phyloP scores from a whole-genome alignment of 37 sponge, comb jelly and placozoan species.

The Oopsacas minuta region DNA sequence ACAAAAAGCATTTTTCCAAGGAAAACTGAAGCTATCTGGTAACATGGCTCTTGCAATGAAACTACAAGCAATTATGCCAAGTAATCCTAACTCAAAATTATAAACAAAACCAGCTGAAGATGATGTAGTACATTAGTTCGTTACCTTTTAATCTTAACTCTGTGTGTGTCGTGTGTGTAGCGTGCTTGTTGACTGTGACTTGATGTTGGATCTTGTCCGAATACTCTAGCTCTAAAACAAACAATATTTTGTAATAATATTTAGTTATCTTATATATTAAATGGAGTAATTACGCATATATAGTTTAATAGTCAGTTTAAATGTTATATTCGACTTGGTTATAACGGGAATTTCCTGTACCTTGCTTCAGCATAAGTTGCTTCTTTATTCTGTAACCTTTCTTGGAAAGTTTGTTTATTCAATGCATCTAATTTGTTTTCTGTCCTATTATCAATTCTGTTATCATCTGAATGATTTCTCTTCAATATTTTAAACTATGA shows the following conservation, averaged over 20 bases:
- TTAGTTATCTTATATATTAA: neutral
- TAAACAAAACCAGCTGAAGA: neutral
- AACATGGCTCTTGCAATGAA: constrained; percentile 82
- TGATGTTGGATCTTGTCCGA: constrained; percentile 9
- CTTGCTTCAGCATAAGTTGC: constrained; percentile 9
- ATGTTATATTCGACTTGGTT: neutral
- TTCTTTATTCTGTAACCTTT: constrained; percentile 16
- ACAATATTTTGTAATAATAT: neutral
- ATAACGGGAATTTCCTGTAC: neutral
- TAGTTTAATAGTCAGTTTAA: neutral
- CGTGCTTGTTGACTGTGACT: neutral
- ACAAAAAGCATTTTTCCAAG: constrained; percentile 82
- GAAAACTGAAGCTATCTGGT: constrained; percentile 80
- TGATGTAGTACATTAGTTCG: neutral
- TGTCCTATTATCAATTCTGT: neutral
- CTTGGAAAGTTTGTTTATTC: neutral
- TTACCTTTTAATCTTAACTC: constrained; percentile 18
- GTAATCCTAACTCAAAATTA: constrained; percentile 44
- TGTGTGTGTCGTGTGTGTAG: constrained; percentile 1
- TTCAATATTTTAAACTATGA: neutral
- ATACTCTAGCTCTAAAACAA: neutral
- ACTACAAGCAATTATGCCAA: constrained; percentile 54
- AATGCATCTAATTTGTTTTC: neutral
- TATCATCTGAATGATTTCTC: neutral
- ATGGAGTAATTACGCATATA: neutral